These are phyloP conservation scores for Andrena haemorrhoa DNA, from an alignment of 2,888 invertebrate genomes.

Conservation along the genomic window DNA sequence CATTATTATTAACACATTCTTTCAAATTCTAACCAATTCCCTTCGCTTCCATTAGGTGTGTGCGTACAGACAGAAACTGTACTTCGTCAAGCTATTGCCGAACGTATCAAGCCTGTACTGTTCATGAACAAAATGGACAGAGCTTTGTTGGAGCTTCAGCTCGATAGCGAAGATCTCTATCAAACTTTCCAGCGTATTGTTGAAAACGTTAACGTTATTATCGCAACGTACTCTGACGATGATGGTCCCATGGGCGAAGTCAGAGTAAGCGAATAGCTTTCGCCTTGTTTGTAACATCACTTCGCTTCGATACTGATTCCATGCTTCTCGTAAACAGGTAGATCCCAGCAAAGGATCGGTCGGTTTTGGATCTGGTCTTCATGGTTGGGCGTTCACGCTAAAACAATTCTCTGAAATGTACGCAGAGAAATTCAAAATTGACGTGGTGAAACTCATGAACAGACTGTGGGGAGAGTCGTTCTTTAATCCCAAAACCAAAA, in stretches of 20 bases:
- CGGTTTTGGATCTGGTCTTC: slow-evolving; percentile 99
- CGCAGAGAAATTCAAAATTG: slow-evolving; percentile 99
- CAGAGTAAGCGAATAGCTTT: slow-evolving; percentile 88
- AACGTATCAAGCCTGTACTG: slow-evolving; percentile 99
- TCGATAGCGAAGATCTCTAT: slow-evolving; percentile 98
- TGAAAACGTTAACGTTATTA: slow-evolving; percentile 99
- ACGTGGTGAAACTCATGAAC: slow-evolving; percentile 98
- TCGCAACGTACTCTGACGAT: slow-evolving; percentile 99
- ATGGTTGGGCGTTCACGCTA: slow-evolving; percentile 99
- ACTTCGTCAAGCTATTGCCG: slow-evolving; percentile 99
- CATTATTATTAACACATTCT: neutral
- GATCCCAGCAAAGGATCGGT: slow-evolving; percentile 99
- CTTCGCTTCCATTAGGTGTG: slow-evolving; percentile 90
- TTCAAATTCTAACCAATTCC: slow-evolving; percentile 27
- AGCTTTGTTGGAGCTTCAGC: slow-evolving; percentile 97
- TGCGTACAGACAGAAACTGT: slow-evolving; percentile 99
- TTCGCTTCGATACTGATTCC: slow-evolving; percentile 17
- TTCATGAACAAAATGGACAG: slow-evolving; percentile 99
- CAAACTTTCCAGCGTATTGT: slow-evolving; percentile 99
- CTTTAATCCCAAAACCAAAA: slow-evolving; percentile 98
- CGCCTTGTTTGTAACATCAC: neutral
- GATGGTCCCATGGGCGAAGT: slow-evolving; percentile 99
- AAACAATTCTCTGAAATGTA: slow-evolving; percentile 99
- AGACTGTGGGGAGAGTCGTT: slow-evolving; percentile 99
- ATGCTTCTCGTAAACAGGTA: slow-evolving; percentile 85